Conservation (phyloP, 2,113 vertebrate species). For the Guaruba guarouba region DNA sequence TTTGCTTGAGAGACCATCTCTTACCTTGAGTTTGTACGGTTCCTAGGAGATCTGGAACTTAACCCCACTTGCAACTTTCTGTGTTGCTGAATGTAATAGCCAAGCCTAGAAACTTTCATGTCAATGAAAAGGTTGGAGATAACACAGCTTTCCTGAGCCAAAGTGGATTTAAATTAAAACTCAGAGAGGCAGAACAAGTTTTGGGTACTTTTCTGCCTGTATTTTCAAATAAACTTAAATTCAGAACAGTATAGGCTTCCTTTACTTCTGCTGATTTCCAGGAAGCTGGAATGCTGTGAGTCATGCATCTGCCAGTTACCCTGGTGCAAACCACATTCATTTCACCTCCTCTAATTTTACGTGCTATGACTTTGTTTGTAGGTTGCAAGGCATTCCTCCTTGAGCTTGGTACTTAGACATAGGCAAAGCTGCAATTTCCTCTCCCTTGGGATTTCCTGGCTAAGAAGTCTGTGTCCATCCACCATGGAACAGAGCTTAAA, state of each 20-base stretch:
- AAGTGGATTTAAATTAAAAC: not conserved
- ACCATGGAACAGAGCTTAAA: not conserved
- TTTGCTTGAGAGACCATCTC: not conserved
- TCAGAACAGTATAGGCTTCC: not conserved
- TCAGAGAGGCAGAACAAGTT: not conserved
- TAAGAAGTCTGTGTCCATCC: not conserved
- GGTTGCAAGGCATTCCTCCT: not conserved
- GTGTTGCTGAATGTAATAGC: not conserved
- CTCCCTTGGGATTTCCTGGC: not conserved
- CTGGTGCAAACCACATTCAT: not conserved
- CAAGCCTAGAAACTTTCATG: not conserved
- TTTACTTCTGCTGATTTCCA: not conserved
- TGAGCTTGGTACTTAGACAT: not conserved
- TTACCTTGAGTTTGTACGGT: not conserved
- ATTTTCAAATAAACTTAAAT: not conserved
- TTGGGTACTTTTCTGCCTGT: not conserved
- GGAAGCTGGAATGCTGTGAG: not conserved
- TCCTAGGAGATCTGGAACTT: not conserved
- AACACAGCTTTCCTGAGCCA: not conserved
- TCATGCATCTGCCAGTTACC: not conserved
- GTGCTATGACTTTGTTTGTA: not conserved
- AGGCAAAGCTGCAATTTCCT: not conserved
- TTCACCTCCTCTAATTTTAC: not conserved
- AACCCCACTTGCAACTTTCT: not conserved
- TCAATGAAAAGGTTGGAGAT: not conserved